A percentile compares a stretch with the other conserved stretches of the same genome.
These are phyloP conservation scores for Limenitis camilla DNA, from an alignment of 2,888 invertebrate species.

Conservation along the genomic window DNA sequence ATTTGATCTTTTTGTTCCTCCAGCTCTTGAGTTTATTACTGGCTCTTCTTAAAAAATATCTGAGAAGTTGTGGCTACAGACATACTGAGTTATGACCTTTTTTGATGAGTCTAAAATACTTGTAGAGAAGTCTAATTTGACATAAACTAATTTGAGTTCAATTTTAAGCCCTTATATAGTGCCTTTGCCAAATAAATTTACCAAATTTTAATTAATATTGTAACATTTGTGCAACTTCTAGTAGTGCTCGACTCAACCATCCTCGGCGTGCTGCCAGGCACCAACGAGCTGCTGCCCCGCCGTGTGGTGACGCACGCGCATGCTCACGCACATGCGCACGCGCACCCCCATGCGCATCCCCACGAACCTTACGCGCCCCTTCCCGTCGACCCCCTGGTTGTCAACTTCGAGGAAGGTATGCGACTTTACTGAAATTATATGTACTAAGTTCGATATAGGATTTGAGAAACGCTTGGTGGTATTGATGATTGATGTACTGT, in stretches of 20 bases:
- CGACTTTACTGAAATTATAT: conserved; percentile 78
- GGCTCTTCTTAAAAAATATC: too few relatives aligned
- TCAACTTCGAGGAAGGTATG: conserved; percentile 89
- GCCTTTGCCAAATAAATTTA: too few relatives aligned
- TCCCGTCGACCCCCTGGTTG: conserved; percentile 82
- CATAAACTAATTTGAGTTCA: too few relatives aligned
- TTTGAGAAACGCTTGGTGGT: conserved; percentile 15
- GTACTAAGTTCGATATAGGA: conserved; percentile 44
- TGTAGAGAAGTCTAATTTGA: too few relatives aligned
- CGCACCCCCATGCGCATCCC: conserved; percentile 33
- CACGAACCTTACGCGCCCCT: conserved; percentile 54
- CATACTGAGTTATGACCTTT: too few relatives aligned
- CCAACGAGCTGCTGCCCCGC: conserved; percentile 45
- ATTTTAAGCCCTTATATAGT: too few relatives aligned
- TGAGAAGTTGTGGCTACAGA: too few relatives aligned
- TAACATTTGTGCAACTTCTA: conserved; percentile 17
- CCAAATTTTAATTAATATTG: neutral
- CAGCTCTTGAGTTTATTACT: too few relatives aligned
- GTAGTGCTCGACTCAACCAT: conserved; percentile 64
- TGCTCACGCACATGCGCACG: conserved; percentile 37
- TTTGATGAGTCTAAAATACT: too few relatives aligned
- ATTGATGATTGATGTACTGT: neutral
- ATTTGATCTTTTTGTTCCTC: too few relatives aligned
- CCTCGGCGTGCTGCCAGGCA: conserved; percentile 57
- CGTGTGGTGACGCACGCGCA: conserved; percentile 44